Conservation (phyloP, 1,140 invertebrate genomes). For the Pteromalus puparum region DNA sequence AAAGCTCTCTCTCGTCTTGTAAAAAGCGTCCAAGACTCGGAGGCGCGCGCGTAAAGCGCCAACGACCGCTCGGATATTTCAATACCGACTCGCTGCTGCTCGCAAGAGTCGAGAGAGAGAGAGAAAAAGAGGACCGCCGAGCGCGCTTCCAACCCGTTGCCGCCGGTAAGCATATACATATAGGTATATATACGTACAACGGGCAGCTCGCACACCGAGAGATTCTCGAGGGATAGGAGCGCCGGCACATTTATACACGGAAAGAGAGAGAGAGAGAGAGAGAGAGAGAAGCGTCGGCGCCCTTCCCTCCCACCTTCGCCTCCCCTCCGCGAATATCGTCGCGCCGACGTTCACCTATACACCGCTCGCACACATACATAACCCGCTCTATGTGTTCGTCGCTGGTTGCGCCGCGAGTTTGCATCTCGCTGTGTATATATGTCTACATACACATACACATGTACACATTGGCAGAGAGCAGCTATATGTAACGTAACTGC, state of each 20-base stretch:
- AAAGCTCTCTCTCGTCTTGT: neutral
- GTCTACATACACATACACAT: neutral
- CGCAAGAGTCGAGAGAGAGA: slow-evolving; percentile 34
- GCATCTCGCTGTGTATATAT: neutral
- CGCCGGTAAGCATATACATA: slow-evolving; percentile 23
- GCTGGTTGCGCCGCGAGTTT: slow-evolving; percentile 1
- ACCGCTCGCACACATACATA: neutral
- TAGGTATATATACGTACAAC: slow-evolving; percentile 37
- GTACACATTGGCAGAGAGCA: neutral
- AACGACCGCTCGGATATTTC: slow-evolving; percentile 14
- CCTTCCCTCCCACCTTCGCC: slow-evolving; percentile 52
- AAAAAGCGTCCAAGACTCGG: neutral
- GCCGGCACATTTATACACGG: slow-evolving; percentile 75
- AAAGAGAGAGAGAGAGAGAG: slow-evolving; percentile 58
- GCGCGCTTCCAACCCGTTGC: slow-evolving; percentile 2
- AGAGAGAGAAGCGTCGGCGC: slow-evolving; percentile 54
- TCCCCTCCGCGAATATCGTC: slow-evolving; percentile 61
- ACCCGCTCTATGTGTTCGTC: neutral
- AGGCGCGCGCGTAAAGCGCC: neutral
- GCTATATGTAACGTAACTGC: neutral
- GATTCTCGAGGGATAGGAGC: slow-evolving; percentile 68
- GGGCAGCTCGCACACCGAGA: slow-evolving; percentile 51
- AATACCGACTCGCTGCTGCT: neutral
- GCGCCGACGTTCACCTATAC: slow-evolving; percentile 53
- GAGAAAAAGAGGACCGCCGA: slow-evolving; percentile 37